Percentiles rank a stretch among this genome's conserved stretches.
phyloP scores from a whole-genome alignment of 2,797 vertebrate genomes.

The Danio jaintianensis region DNA sequence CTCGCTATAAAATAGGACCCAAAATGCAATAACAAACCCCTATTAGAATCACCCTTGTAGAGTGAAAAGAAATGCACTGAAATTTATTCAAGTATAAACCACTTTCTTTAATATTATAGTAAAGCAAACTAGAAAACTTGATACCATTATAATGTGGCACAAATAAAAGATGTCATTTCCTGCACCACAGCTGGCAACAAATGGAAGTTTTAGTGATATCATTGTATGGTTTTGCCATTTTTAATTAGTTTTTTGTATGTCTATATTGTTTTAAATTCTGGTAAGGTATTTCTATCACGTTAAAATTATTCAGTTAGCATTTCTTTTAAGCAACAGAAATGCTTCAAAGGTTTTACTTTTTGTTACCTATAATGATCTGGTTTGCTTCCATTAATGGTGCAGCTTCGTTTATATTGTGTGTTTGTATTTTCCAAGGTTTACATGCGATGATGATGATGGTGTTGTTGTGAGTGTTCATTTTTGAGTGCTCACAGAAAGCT shows the following conservation, averaged over 20 bases:
- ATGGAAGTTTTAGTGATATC: too few relatives aligned
- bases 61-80: background rate
- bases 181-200: background rate
- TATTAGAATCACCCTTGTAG: background rate
- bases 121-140: background rate
- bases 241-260: too few relatives aligned
- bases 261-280: too few relatives aligned
- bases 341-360: too few relatives aligned
- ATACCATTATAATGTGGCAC: conserved; percentile 4
- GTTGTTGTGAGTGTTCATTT: background rate
- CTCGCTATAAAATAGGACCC: too few relatives aligned
- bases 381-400: background rate
- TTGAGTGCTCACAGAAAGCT: background rate
- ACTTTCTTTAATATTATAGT: background rate
- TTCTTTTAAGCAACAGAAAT: too few relatives aligned
- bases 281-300: too few relatives aligned
- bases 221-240: too few relatives aligned
- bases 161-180: conserved; percentile 7
- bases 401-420: background rate
- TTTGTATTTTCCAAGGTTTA: background rate
- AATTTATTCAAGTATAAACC: background rate
- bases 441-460: background rate
- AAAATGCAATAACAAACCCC: conserved; percentile 24
- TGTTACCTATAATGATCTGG: too few relatives aligned
- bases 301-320: too few relatives aligned